Base-by-base conservation (phyloP, 2,797 vertebrate species). In the Betta splendens region DNA sequence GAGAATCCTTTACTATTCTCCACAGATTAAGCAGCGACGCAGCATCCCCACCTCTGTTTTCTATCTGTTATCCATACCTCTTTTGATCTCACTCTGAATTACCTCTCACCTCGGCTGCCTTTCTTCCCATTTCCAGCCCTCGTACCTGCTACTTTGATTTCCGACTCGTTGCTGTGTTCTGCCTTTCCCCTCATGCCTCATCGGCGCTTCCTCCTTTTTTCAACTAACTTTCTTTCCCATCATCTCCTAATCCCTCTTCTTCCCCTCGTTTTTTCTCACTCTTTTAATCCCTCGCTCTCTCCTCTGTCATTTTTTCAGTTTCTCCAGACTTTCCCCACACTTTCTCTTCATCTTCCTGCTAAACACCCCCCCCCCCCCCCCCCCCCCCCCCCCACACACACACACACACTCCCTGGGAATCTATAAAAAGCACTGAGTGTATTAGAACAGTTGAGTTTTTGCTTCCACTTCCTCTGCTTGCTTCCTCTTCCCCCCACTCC, bases 1-100 rank as follows among this genome's bases (percentile, higher is more conserved):
- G 47, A 78, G 85, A 81, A 84, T 79, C 72, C 73, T 35, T 39
- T 18, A 21, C 54, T 67, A 49, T 78, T 81, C 67, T 73, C 69
- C 5, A 3, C 67, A 72, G 75, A 75, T 77, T 72, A 74, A 60
- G 43, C 48, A 9, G 0, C 35, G 25, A 43, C 31, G 1, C 52
- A 23, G 26, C 35, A 40, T 68, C 58, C 56, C 43, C 57, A 58
- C 47, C 50, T 64, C 33, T 60, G 69, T 79, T 77, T 77, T 70
- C 37, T 47, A 36, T 79, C 61, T 53, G 49, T 75, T 69, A 73
- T 81, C 78, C 63, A 71, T 66, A 52, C 54, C 16, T 73, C 59
- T 61, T 76, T 66, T 86, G 67, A 86, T 88, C 81, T 78, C 55
- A 3, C 57, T 40, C 32, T 63, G 77, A 83, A 80, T 80, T 79